Percentiles rank a stretch among this genome's conserved stretches.
phyloP scores from a whole-genome alignment of 2,888 invertebrate genomes.

The Iselma pallidipennis region DNA sequence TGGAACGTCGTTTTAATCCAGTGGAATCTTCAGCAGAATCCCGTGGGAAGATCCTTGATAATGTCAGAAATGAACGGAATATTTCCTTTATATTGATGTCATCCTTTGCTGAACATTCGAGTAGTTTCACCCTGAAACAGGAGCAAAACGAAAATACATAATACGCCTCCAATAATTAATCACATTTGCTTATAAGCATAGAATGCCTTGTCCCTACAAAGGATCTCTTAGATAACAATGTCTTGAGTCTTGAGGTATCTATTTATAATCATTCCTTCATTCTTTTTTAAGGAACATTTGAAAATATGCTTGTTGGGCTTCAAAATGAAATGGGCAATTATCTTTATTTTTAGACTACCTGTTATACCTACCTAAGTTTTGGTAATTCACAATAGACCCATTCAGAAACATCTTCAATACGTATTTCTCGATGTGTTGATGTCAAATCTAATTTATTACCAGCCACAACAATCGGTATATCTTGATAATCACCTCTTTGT shows the following conservation, averaged over 20 bases:
- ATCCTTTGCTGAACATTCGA: constrained; percentile 80
- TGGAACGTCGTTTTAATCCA: constrained; percentile 72
- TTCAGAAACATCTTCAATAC: constrained; percentile 78
- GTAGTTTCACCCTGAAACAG: constrained; percentile 67
- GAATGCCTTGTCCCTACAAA: too few relatives aligned
- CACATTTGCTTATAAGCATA: too few relatives aligned
- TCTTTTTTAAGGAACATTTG: too few relatives aligned
- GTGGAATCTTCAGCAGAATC: constrained; percentile 60
- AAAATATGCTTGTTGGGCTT: too few relatives aligned
- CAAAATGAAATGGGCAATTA: too few relatives aligned
- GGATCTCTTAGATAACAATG: too few relatives aligned
- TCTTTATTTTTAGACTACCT: too few relatives aligned
- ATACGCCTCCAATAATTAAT: too few relatives aligned
- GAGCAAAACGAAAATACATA: too few relatives aligned
- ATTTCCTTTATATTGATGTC: constrained; percentile 78
- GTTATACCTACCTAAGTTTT: constrained; percentile 66
- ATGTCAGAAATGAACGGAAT: constrained; percentile 76
- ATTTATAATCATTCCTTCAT: too few relatives aligned
- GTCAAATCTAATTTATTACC: constrained; percentile 85
- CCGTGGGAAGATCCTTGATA: constrained; percentile 72
- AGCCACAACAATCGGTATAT: constrained; percentile 83
- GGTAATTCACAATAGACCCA: constrained; percentile 80
- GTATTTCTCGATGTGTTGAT: constrained; percentile 69
- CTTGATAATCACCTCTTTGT: constrained; percentile 73
- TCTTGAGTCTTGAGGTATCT: too few relatives aligned